Conservation (phyloP, 2,113 vertebrate species). For the Xenopus borealis region DNA sequence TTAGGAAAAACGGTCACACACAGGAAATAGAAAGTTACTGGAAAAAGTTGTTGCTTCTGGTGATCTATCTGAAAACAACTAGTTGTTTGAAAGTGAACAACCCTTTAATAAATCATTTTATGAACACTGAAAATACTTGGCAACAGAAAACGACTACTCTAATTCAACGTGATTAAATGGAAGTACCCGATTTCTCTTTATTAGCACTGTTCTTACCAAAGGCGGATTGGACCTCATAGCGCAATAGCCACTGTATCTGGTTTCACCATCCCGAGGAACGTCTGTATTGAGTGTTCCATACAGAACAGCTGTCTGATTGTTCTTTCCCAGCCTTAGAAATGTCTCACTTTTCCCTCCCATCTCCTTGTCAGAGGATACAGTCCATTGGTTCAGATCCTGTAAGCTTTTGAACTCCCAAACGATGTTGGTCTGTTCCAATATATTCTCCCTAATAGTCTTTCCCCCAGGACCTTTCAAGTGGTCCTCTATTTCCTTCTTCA, state of each 20-base stretch:
- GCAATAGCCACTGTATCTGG: constrained; percentile 87
- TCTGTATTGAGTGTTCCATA: constrained; percentile 77
- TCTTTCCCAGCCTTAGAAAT: constrained; percentile 75
- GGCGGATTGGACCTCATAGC: constrained; percentile 69
- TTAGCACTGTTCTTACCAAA: constrained; percentile 66
- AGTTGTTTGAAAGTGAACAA: no score
- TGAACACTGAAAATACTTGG: no score
- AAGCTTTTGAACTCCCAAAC: constrained; percentile 85
- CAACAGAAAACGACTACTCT: no score
- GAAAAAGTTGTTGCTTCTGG: no score
- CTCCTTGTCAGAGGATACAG: constrained; percentile 78
- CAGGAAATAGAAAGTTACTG: no score
- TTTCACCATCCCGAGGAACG: constrained; percentile 82
- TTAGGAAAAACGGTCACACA: no score
- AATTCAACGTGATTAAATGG: no score
- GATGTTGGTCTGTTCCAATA: constrained; percentile 80
- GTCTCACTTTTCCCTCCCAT: constrained; percentile 87
- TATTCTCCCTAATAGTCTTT: constrained; percentile 54
- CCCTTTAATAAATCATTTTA: no score
- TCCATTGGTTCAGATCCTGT: constrained; percentile 81
- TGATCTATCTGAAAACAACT: no score
- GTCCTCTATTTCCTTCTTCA: constrained; percentile 71
- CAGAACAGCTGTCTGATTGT: constrained; percentile 75
- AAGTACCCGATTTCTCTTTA: no score
- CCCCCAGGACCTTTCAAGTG: constrained; percentile 69